A percentile compares a stretch with the other conserved stretches of the same genome.
Evolutionary conservation across 2,113 vertebrate genomes (phyloP).

Genomic region (Saccopteryx bilineata): DNA sequence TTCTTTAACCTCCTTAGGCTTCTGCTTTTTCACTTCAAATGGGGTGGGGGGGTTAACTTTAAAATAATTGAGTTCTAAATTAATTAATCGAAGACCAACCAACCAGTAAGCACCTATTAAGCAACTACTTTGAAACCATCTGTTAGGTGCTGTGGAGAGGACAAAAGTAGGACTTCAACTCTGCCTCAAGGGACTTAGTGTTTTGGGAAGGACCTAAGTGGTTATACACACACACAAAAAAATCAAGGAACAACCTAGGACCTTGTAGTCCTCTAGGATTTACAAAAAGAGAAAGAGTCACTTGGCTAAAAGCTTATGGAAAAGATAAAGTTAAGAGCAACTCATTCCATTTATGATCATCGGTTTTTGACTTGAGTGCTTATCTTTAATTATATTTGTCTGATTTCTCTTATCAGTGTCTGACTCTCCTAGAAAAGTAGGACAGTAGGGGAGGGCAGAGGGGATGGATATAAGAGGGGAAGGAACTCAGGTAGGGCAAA

Average conservation of each 20-base stretch:
- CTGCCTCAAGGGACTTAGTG: neutral
- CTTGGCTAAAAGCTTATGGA: neutral
- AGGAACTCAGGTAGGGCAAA: neutral
- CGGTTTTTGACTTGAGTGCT: neutral
- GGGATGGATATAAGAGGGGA: neutral
- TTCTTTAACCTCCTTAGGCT: neutral
- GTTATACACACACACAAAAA: neutral
- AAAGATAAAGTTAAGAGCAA: neutral
- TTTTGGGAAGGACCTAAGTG: neutral
- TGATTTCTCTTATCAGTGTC: neutral
- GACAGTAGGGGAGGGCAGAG: neutral
- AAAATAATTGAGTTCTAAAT: constrained; percentile 47
- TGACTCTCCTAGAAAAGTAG: neutral
- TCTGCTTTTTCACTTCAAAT: neutral
- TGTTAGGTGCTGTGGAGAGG: neutral
- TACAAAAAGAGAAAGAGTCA: neutral
- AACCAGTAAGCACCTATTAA: neutral
- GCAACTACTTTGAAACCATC: neutral
- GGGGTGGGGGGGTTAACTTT: neutral
- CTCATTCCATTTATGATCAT: neutral
- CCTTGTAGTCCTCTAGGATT: neutral
- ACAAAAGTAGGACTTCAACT: neutral
- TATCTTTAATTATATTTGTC: neutral
- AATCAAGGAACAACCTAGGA: neutral
- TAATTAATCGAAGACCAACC: neutral